Base-by-base conservation (phyloP, 2,113 vertebrate species). In the Cryptotis parvus region DNA sequence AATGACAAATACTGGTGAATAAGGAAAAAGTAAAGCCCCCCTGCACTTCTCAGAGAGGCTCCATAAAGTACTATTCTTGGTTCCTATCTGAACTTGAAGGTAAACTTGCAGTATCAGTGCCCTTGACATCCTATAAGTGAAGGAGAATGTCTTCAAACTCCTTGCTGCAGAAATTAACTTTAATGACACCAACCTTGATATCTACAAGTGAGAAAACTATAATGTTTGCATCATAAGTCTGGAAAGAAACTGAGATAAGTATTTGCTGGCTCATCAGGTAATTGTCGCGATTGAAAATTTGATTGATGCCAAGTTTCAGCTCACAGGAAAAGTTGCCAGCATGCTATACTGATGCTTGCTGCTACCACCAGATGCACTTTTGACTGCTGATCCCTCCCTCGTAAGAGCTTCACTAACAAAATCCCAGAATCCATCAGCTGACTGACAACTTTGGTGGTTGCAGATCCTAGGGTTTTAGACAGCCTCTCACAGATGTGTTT, bases 21-120 rank as follows among this genome's bases (percentile, higher is more conserved):
- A 93, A 76, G 15, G 6, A 35, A 7, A 68, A 94, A 73, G 26
- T 66, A 90, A 52, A 82, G 20, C 11, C 68, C 75, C 66, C 49
- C 12, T 27, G 15, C 1, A 1, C 52, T 73, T 20, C 39, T 37
- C 31, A 31, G 3, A 75, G 58, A 66, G 29, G 11, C 26, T 39
- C 33, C 6, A 6, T 39, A 49, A 1, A 16, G 41, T 74, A 20
- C 63, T 24, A 4, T 49, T 78, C 58, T 75, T 9, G 8, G 41
- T 90, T 89, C 33, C 18, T 33, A 8, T n/a, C 41, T 9, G 65
- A 90, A 66, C 39, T 81, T 74, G 81, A 37, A 66, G 55, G 55
- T n/a, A 82, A 66, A 66, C 9, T 69, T 76, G 9, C 43, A 55
- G 5, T 39, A 39, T n/a, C 9, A 1, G 61, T 68, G 61, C 4